Conservation (phyloP, 1,140 invertebrate genomes). For the Muscidifurax raptorellus region DNA sequence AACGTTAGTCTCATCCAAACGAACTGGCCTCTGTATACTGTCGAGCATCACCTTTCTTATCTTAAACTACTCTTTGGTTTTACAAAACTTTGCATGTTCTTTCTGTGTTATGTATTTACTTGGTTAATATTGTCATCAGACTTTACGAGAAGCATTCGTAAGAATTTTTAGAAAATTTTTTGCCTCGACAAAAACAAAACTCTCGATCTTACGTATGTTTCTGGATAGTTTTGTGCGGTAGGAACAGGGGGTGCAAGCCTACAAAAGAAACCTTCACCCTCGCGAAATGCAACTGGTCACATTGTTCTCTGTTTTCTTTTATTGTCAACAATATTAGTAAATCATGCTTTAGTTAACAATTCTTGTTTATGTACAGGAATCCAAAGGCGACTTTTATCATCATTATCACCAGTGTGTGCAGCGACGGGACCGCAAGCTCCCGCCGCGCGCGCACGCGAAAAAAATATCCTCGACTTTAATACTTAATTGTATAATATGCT, state of each 20-base stretch:
- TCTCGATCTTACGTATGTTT: conserved; percentile 47
- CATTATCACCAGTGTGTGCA: conserved; percentile 42
- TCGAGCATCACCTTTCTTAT: neutral
- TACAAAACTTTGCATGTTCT: neutral
- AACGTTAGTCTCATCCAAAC: conserved; percentile 57
- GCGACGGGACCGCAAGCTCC: conserved; percentile 41
- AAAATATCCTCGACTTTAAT: conserved; percentile 24
- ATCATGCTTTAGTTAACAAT: conserved; percentile 66
- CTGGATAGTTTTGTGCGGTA: neutral
- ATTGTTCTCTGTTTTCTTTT: conserved; percentile 58
- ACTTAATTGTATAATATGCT: neutral
- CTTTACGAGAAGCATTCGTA: conserved; percentile 21
- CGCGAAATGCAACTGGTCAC: conserved; percentile 64
- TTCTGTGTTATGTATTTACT: neutral
- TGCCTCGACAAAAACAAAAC: no score
- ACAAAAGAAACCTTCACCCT: conserved; percentile 70
- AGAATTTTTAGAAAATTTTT: neutral
- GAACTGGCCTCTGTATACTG: neutral
- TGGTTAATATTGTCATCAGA: neutral
- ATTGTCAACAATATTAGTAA: conserved; percentile 71
- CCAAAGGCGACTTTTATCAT: conserved; percentile 61
- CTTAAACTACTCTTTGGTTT: neutral
- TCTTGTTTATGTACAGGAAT: conserved; percentile 68
- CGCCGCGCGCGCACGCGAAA: neutral
- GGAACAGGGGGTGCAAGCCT: conserved; percentile 64